A percentile compares a stretch with the other conserved stretches of the same genome.
Evolutionary conservation across 1,140 invertebrate species (phyloP).

Genomic region (Lucilia sericata): DNA sequence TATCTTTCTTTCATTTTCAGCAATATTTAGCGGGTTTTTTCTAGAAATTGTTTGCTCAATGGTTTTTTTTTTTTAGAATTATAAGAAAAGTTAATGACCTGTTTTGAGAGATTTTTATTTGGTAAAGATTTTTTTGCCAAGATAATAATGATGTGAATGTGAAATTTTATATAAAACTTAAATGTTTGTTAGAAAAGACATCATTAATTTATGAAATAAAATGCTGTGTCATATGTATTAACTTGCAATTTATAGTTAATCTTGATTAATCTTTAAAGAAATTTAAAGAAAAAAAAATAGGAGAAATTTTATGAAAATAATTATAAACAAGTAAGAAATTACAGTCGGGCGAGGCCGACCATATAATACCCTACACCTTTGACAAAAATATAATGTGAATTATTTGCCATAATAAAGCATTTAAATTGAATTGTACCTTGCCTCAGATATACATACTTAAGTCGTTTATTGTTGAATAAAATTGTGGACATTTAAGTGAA

Average conservation of each 20-base stretch:
- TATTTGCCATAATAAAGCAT: too few species aligned
- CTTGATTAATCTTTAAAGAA: not conserved
- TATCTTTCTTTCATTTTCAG: not conserved
- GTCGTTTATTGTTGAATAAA: too few species aligned
- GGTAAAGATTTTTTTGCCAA: not conserved
- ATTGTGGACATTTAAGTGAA: too few species aligned
- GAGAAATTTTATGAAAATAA: too few species aligned
- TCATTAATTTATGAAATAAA: conserved; percentile 1
- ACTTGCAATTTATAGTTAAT: not conserved
- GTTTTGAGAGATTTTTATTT: not conserved
- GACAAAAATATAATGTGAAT: too few species aligned
- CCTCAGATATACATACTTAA: too few species aligned
- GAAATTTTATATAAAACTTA: not conserved
- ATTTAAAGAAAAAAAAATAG: not conserved
- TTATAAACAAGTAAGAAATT: too few species aligned
- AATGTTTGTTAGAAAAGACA: not conserved
- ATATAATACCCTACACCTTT: too few species aligned
- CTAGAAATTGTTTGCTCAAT: not conserved
- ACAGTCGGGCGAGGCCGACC: too few species aligned
- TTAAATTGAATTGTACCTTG: too few species aligned
- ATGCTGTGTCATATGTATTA: conserved; percentile 8
- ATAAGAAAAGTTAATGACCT: conserved; percentile 2
- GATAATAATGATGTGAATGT: not conserved
- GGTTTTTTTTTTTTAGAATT: not conserved
- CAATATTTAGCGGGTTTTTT: not conserved